Evolutionary conservation across 1,140 invertebrate species (phyloP).

Genomic region (fruit fly (Drosophila melanogaster)): Release_6_plus_ISO1_MT NC_004354.4:8292001-8292500

Average conservation of each 20-base stretch:
- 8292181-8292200: no score
- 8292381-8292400: conserved; percentile 97
- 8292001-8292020: not conserved
- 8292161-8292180: no score
- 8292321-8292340: conserved; percentile 99
- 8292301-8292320: conserved; percentile 98
- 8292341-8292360: conserved; percentile 98
- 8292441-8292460: no score
- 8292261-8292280: conserved; percentile 99
- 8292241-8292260: conserved; percentile 97
- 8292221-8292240: not conserved
- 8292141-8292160: no score
- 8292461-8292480: not conserved
- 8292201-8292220: no score
- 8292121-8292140: no score
- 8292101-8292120: no score
- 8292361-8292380: conserved; percentile 99
- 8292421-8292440: conserved; percentile 33
- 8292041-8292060: no score
- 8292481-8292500: conserved; percentile 9
- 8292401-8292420: conserved; percentile 98
- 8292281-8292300: conserved; percentile 99
- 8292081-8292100: no score
- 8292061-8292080: no score
- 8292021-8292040: not conserved